Conservation (phyloP, 2,797 vertebrate species). For the Coreius guichenoti region DNA sequence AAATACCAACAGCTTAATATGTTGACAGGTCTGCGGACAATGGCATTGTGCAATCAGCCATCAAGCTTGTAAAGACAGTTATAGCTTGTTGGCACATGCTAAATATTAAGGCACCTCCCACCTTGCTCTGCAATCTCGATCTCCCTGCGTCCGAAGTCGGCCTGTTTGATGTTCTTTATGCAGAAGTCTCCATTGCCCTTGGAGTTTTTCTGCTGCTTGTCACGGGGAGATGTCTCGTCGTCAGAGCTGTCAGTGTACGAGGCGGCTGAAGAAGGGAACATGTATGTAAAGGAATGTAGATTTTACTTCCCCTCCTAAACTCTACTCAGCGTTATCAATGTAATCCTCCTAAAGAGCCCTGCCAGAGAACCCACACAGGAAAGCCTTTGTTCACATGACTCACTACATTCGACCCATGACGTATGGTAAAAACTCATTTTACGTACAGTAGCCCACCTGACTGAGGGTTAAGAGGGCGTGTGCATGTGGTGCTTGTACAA, state of each 20-base stretch:
- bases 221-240: conserved; percentile 95
- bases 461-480: not conserved
- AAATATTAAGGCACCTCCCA: conserved; percentile 24
- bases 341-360: conserved; percentile 32
- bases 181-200: conserved; percentile 96
- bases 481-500: not conserved
- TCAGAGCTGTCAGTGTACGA: conserved; percentile 99
- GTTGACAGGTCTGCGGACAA: not conserved
- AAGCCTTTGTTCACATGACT: conserved; percentile 6
- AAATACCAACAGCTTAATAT: not conserved
- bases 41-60: not conserved
- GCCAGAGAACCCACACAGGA: not conserved
- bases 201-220: conserved; percentile 98
- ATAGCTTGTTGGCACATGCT: not conserved
- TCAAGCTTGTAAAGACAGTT: conserved; percentile 15
- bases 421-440: no score
- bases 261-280: conserved; percentile 81
- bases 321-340: not conserved
- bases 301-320: not conserved
- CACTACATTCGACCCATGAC: not conserved
- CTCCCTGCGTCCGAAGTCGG: conserved; percentile 95
- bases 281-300: not conserved
- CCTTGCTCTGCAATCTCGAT: conserved; percentile 98
- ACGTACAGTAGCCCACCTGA: not conserved
- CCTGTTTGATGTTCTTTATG: conserved; percentile 98